phyloP scores from a whole-genome alignment of 2,888 invertebrate species.

The Diabrotica balteata region DNA sequence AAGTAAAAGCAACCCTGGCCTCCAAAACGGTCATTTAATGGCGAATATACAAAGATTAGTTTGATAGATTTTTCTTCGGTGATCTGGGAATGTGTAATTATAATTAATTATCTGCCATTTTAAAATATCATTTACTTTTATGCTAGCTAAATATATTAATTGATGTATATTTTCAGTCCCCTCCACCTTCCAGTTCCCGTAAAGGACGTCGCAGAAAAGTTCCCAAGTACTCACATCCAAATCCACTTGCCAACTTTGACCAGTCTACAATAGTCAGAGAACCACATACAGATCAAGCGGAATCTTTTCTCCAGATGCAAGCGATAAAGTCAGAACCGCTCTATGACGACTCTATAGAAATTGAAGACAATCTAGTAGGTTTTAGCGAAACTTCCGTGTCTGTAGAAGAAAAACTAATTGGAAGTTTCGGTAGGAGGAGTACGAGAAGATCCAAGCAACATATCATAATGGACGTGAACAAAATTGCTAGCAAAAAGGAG shows the following conservation, averaged over 20 bases:
- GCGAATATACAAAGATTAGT: no score
- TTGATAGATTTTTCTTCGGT: no score
- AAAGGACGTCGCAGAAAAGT: slow-evolving; percentile 59
- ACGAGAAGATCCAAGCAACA: slow-evolving; percentile 36
- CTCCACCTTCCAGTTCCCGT: slow-evolving; percentile 52
- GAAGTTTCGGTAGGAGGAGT: slow-evolving; percentile 32
- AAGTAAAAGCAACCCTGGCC: no score
- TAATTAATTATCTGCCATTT: no score
- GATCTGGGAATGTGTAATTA: no score
- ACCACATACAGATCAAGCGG: slow-evolving; percentile 39
- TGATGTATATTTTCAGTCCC: slow-evolving; percentile 46
- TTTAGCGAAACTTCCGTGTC: slow-evolving; percentile 39
- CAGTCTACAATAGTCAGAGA: slow-evolving; percentile 32
- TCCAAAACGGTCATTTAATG: no score
- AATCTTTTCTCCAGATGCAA: slow-evolving; percentile 43
- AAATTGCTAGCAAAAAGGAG: slow-evolving; percentile 31
- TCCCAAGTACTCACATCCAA: slow-evolving; percentile 54
- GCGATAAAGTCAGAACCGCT: slow-evolving; percentile 57
- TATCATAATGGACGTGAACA: slow-evolving; percentile 40
- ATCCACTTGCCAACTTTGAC: slow-evolving; percentile 18
- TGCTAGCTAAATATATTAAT: no score
- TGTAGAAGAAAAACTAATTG: slow-evolving; percentile 43
- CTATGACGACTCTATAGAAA: slow-evolving; percentile 49
- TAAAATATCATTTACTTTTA: no score
- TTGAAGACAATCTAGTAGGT: slow-evolving; percentile 43